Base-by-base conservation (phyloP, 2,797 vertebrate species). In the Amphiprion clarkii region DNA sequence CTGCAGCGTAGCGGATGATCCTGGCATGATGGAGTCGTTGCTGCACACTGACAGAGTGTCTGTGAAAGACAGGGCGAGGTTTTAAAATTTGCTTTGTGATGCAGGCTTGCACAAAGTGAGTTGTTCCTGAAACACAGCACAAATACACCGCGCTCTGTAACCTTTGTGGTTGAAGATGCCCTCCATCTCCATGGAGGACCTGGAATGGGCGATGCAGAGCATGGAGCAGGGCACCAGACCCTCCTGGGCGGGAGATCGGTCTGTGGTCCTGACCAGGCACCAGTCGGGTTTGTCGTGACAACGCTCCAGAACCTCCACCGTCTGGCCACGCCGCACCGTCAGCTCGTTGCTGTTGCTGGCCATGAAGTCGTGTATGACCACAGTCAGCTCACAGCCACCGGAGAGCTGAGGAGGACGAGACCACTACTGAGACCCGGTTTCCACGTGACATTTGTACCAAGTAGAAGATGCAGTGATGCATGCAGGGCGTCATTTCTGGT, bases 91-190 rank as follows among this genome's bases (percentile, higher is more conserved):
- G 19, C n/a, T 60, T 66, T 14, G 58, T 39, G 44, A 21, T 23
- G 17, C 49, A 56, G 36, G 42, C 3, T 44, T 17, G 4, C 2
- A 64, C 6, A 52, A 54, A 66, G 13, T 7, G 27, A 33, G 31
- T 33, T 6, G 36, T 19, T 46, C 16, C 42, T 17, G 4, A 48
- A 48, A 6, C 19, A 9, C 17, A n/a, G 46, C 19, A 48, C 46
- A 48, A 17, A 48, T 7, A 48, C 19, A 8, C 7, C 7, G 5
- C 13, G 1, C 0, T 14, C 51, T 46, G 9, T 57, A 23, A 99
- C 98, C 98, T 97, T 98, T 99, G 94, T 99, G 98, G 93, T 99
- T 99, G 85, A 97, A 99, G 89, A 99, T 98, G 71, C 98, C 98
- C 87, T 99, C 98, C 98, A 99, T 99, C 91, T 99, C 98, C 97